These are phyloP conservation scores for Heliconius hortense DNA, from an alignment of 2,888 invertebrate species.

Conservation along the genomic window DNA sequence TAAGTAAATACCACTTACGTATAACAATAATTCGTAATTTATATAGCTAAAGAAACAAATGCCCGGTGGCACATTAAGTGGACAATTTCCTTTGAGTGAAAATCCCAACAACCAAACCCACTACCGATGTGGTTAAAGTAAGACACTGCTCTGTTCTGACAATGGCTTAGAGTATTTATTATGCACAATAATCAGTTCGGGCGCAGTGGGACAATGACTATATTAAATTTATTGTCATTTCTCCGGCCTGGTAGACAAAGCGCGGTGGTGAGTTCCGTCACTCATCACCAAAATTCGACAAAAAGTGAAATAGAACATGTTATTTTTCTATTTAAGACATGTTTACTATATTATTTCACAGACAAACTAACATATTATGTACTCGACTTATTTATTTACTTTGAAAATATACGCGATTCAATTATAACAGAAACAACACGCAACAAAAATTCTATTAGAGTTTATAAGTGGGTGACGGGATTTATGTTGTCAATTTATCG, in stretches of 20 bases:
- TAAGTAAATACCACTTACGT: background rate
- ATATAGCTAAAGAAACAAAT: too few species aligned
- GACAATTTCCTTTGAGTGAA: too few species aligned
- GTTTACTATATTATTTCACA: background rate
- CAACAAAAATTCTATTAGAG: conserved; percentile 11
- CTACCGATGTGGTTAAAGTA: too few species aligned
- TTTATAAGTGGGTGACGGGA: conserved; percentile 4
- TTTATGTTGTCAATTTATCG: background rate
- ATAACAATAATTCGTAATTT: background rate
- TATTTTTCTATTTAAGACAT: background rate
- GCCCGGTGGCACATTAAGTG: too few species aligned
- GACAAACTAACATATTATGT: background rate
- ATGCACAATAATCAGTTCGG: too few species aligned
- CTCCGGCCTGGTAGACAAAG: background rate
- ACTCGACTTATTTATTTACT: background rate
- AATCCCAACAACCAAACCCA: too few species aligned
- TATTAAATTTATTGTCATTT: too few species aligned
- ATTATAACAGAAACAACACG: conserved; percentile 6
- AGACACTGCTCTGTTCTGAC: too few species aligned
- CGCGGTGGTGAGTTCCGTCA: background rate
- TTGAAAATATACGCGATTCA: background rate
- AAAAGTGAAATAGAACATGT: background rate
- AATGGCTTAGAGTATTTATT: too few species aligned
- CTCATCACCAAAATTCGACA: background rate
- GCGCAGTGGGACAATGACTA: too few species aligned